These are phyloP conservation scores for Novumbra hubbsi DNA, from an alignment of 2,797 vertebrate genomes.

Conservation along the genomic window DNA sequence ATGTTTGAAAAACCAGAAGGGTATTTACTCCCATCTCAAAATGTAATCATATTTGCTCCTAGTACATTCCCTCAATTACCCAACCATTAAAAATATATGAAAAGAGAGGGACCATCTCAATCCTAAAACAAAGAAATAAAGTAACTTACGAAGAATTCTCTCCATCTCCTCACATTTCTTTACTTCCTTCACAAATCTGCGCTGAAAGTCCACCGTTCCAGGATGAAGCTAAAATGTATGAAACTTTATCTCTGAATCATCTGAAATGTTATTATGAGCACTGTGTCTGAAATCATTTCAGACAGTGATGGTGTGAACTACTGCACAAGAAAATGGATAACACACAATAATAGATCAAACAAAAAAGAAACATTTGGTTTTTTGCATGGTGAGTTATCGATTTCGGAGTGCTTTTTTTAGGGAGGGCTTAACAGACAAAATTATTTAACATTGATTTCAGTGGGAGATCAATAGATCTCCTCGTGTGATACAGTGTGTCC, in stretches of 20 bases:
- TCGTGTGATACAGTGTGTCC: background rate
- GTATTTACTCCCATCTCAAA: background rate
- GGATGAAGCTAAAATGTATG: constrained; percentile 40
- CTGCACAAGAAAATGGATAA: too few species aligned
- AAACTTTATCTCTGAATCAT: background rate
- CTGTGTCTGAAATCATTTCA: background rate
- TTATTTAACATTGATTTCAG: background rate
- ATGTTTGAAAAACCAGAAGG: background rate
- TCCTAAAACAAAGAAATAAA: too few species aligned
- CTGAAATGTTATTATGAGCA: background rate
- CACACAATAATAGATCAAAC: too few species aligned
- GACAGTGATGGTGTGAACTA: too few species aligned
- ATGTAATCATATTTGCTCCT: too few species aligned
- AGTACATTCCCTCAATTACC: too few species aligned
- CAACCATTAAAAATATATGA: too few species aligned
- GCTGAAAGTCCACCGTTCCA: constrained; percentile 34
- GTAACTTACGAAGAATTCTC: constrained; percentile 46
- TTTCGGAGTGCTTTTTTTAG: background rate
- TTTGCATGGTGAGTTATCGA: background rate
- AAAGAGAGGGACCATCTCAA: too few species aligned
- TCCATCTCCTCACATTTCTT: constrained; percentile 57
- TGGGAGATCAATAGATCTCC: background rate
- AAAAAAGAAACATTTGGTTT: background rate
- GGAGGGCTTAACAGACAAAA: background rate
- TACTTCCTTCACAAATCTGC: constrained; percentile 53